phyloP scores from a whole-genome alignment of 2,113 vertebrate species.

The Phainopepla nitens region DNA sequence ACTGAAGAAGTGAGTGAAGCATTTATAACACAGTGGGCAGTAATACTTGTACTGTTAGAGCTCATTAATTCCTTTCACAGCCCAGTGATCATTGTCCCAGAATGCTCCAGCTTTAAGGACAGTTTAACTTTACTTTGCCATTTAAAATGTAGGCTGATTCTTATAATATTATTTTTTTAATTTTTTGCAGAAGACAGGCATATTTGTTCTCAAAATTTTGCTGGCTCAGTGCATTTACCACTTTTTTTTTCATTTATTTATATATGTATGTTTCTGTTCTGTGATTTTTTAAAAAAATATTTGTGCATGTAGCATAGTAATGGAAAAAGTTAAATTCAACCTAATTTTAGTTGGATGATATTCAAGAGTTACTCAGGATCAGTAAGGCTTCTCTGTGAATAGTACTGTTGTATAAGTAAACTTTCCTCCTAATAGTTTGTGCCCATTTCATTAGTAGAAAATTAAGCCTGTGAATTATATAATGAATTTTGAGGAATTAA shows the following conservation, averaged over 20 bases:
- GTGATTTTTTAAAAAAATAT: not conserved
- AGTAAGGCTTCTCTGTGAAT: not conserved
- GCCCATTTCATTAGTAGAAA: not conserved
- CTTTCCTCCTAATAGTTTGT: not conserved
- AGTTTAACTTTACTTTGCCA: not conserved
- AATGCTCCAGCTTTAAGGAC: not conserved
- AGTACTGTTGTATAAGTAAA: not conserved
- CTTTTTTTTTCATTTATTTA: not conserved
- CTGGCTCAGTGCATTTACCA: not conserved
- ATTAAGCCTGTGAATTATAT: not conserved
- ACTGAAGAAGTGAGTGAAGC: not conserved
- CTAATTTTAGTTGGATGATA: not conserved
- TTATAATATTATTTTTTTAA: not conserved
- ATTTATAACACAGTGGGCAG: not conserved
- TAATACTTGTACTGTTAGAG: not conserved
- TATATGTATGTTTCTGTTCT: not conserved
- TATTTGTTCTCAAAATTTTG: not conserved
- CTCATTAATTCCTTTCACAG: slow-evolving; percentile 38
- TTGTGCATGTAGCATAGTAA: not conserved
- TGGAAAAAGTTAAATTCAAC: not conserved
- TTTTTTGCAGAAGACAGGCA: not conserved
- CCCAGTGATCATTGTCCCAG: not conserved
- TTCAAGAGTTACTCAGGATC: not conserved
- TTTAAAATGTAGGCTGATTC: not conserved
- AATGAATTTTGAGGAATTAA: not conserved